A percentile compares a stretch with the other conserved stretches of the same genome.
Conservation (phyloP, 2,113 vertebrate genomes). For the Anoura caudifer region DNA sequence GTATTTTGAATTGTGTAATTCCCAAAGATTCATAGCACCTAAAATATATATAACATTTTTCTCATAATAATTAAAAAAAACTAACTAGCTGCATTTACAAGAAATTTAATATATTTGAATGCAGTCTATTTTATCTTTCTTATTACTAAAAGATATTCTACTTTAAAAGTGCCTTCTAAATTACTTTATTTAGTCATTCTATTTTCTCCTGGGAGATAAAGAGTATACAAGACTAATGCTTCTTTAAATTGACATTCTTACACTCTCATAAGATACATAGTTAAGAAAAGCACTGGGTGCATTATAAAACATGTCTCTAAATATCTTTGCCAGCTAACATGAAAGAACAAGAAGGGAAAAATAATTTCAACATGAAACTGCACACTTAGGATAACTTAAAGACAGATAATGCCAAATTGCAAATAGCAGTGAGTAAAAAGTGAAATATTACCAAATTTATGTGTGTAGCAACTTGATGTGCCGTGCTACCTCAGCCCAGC, state of each 20-base stretch:
- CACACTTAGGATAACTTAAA: background rate
- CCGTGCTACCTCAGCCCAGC: background rate
- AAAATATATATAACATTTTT: background rate
- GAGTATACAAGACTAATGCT: background rate
- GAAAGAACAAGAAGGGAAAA: background rate
- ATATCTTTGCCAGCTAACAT: background rate
- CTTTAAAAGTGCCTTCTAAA: background rate
- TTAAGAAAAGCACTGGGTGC: background rate
- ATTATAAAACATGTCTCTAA: background rate
- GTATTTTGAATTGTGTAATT: slow-evolving; percentile 2
- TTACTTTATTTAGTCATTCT: background rate
- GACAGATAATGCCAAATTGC: background rate
- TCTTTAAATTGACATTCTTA: background rate
- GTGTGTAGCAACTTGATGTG: background rate
- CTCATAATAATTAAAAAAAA: background rate
- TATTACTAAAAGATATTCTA: background rate
- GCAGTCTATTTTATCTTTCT: background rate
- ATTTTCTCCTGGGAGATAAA: background rate
- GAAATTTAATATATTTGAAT: background rate
- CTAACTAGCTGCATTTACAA: background rate
- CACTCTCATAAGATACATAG: background rate
- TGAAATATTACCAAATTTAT: background rate
- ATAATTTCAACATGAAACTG: background rate
- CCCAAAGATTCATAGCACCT: background rate
- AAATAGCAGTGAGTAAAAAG: background rate